These are phyloP conservation scores for Caenorhabditis becei DNA, from an alignment of 2,888 invertebrate species.

Conservation along the genomic window DNA sequence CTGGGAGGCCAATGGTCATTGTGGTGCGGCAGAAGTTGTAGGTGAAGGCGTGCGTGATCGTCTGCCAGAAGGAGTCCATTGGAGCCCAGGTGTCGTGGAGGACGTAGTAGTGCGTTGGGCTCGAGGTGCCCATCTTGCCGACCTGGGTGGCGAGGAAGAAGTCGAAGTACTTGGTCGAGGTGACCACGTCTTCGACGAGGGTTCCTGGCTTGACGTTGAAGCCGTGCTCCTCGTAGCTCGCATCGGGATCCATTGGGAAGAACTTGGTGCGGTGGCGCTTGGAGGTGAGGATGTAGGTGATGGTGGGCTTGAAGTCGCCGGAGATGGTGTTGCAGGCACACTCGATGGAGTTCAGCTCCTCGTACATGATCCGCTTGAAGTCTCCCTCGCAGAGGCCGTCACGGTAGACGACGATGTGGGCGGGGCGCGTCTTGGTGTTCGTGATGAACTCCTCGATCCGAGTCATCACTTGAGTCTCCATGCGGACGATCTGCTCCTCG, in stretches of 20 bases:
- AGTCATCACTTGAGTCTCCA: not conserved
- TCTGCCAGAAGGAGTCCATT: constrained; percentile 86
- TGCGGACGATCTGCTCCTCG: not conserved
- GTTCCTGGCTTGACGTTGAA: constrained; percentile 75
- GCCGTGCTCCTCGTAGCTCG: not conserved
- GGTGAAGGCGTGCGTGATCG: constrained; percentile 87
- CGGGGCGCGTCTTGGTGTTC: constrained; percentile 19
- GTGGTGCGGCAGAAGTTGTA: constrained; percentile 91
- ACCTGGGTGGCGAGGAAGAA: constrained; percentile 75
- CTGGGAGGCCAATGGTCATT: constrained; percentile 84
- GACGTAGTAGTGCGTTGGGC: constrained; percentile 88
- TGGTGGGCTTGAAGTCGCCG: constrained; percentile 16
- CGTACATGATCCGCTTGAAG: constrained; percentile 48
- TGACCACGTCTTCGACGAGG: constrained; percentile 73
- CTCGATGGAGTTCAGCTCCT: constrained; percentile 32
- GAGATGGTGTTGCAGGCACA: constrained; percentile 1
- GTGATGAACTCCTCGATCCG: constrained; percentile 1
- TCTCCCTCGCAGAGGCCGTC: constrained; percentile 53
- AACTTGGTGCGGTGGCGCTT: constrained; percentile 56
- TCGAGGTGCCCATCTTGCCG: constrained; percentile 78
- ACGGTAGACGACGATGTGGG: constrained; percentile 54
- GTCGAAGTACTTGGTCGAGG: constrained; percentile 65
- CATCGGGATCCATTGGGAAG: constrained; percentile 33
- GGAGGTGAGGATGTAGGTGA: constrained; percentile 52
- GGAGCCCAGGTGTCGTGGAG: constrained; percentile 89